Base-by-base conservation (phyloP, 2,113 vertebrate species). In the Elaphurus davidianus region DNA sequence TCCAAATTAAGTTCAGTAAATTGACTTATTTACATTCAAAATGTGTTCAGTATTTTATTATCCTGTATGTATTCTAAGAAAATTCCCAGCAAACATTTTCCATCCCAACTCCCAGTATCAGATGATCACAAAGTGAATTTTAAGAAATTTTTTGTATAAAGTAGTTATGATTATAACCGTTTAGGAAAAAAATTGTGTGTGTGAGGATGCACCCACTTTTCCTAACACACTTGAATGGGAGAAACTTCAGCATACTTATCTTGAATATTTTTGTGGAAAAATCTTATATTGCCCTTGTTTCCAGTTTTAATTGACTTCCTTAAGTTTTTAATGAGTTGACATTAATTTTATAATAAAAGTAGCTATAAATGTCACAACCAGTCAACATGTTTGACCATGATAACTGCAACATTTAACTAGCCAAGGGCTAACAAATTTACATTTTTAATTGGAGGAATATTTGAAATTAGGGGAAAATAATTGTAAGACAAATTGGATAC, bases 1-100 rank as follows among this genome's bases (percentile, higher is more conserved):
- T 64, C 40, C 17, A 95, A 92, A 87, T 90, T n/a, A 96, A 94
- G 92, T 88, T 88, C 13, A 64, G 21, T 57, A 81, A 96, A 92
- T 1, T 9, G 64, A 54, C 84, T 91, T 94, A 74, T 91, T 81
- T 88, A 82, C 9, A 57, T 54, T 85, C 79, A 85, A 78, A 92
- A 94, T 81, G 6, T 47, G 8, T 81, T 90, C 52, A 60, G 2
- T 40, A 16, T 14, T 57, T 85, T 94, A 28, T 74, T 47, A 60
- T 67, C 71, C 6, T 92, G 5, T 11, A 82, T n/a, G 12, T 71
- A 55, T 71, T 94, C 27, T 92, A 85, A 84, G 67, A 87, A 64
- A 87, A 82, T 74, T 59, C 33, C 50, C 17, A 76, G 30, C 5
- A 60, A 45, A 36, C 1, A 21, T 60, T 84, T 92, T 62, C 4